Conservation (phyloP, 2,797 vertebrate genomes). For the Sebastes oblongus region DNA sequence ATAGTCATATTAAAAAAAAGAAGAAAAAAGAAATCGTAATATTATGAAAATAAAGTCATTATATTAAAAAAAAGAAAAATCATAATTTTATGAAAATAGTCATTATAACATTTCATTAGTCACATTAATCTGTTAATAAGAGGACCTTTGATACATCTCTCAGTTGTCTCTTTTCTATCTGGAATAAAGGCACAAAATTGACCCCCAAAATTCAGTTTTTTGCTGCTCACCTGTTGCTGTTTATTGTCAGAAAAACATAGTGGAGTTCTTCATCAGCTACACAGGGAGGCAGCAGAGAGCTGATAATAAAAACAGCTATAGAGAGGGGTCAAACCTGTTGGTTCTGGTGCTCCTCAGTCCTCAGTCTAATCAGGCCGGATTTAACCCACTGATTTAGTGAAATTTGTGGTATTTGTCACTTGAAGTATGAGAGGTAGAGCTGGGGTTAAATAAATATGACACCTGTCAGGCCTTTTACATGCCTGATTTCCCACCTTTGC, state of each 20-base stretch:
- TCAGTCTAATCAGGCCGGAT: slow-evolving; percentile 35
- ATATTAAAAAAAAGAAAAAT: no score
- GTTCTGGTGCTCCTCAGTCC: slow-evolving; percentile 5
- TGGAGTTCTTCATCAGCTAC: background rate
- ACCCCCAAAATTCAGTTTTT: background rate
- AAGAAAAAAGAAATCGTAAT: no score
- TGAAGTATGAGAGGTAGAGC: background rate
- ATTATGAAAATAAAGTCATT: no score
- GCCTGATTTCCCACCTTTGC: background rate
- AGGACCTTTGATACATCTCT: background rate
- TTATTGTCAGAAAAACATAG: background rate
- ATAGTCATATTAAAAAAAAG: no score
- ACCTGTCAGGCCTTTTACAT: slow-evolving; percentile 5
- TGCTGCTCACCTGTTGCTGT: background rate
- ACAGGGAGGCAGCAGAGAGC: slow-evolving; percentile 57
- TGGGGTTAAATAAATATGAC: slow-evolving; percentile 1
- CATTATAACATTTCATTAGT: background rate
- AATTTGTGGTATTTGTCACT: slow-evolving; percentile 3
- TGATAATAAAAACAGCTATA: background rate
- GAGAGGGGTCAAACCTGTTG: slow-evolving; percentile 16
- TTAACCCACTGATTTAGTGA: slow-evolving; percentile 33
- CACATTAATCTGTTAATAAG: background rate
- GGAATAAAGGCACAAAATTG: background rate
- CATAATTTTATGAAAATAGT: no score
- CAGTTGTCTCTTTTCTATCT: background rate